Evolutionary conservation across 2,797 vertebrate genomes (phyloP).

Genomic region (Brachymystax lenok): DNA sequence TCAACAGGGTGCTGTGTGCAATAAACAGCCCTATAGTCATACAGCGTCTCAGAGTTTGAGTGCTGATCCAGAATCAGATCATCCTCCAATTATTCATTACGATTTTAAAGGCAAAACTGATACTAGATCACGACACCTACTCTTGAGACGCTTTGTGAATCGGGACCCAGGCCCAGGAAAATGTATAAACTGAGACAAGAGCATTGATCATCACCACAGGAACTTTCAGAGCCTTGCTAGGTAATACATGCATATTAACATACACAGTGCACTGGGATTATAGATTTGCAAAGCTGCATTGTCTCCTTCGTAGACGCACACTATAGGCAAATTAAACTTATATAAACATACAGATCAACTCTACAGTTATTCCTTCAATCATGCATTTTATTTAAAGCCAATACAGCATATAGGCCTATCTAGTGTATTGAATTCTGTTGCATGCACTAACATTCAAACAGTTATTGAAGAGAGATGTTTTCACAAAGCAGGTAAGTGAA

Average conservation of each 20-base stretch:
- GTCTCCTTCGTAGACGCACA: not conserved
- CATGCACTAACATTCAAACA: not conserved
- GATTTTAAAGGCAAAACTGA: no score
- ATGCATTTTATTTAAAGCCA: not conserved
- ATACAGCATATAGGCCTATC: not conserved
- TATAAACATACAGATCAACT: not conserved
- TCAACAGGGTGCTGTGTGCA: not conserved
- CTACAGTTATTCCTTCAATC: not conserved
- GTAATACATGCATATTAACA: not conserved
- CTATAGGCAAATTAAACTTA: not conserved
- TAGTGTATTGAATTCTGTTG: not conserved
- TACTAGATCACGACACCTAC: no score
- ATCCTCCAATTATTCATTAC: no score
- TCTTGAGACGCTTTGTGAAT: no score
- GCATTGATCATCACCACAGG: not conserved
- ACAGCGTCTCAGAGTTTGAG: no score
- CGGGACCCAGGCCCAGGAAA: not conserved
- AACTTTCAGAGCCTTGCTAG: slow-evolving; percentile 11
- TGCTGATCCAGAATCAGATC: no score
- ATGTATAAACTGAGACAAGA: not conserved
- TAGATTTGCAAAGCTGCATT: not conserved
- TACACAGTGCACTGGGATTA: not conserved
- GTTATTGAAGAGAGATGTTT: not conserved
- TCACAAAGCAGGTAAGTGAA: not conserved
- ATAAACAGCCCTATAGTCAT: not conserved